Base-by-base conservation (phyloP, 2,113 vertebrate genomes). In the Aphyosemion australe region DNA sequence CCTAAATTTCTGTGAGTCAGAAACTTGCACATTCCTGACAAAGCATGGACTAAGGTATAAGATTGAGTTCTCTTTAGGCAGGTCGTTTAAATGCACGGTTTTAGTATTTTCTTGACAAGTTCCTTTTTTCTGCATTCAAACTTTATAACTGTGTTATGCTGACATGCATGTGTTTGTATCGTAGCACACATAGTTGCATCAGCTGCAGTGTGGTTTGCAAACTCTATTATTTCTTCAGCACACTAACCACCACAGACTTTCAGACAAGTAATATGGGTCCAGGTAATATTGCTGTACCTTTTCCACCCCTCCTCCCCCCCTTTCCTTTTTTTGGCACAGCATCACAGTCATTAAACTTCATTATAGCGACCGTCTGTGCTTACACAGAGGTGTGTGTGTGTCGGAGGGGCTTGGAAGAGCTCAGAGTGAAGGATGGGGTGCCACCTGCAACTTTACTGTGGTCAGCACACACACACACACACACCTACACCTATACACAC, bases 341-440 rank as follows among this genome's bases (percentile, higher is more conserved):
- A 66, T 85, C 72, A 75, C 66, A 60, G 65, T 86, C 87, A 89
- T 90, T 90, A 90, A 90, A 90, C 87, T 89, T 90, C 89, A 88
- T 89, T 90, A 90, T 12, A 71, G 79, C 72, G 75, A 86, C 87
- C 85, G 82, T 86, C 59, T 52, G 76, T 83, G 87, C 82, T 80
- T 86, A 78, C 77, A 68, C 75, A 82, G 80, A 74, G 60, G 32
- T 74, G 69, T 64, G 70, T 58, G 65, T 20, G 5, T 18, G 31
- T 34, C 39, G 51, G 14, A 63, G 43, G 51, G 52, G 31, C 18
- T 11, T 52, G 71, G 64, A 43, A 54, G 50, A 59, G 84, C 60
- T 80, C 84, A 72, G 56, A 55, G 80, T 89, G 82, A 90, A 88
- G 84, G 78, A 90, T 90, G 84, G 77, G 70, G 63, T 84, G 82